Percentiles rank a stretch among this genome's conserved stretches.
phyloP scores from a whole-genome alignment of 92 coral and sea anemone genomes.

The Porites divaricata region DNA sequence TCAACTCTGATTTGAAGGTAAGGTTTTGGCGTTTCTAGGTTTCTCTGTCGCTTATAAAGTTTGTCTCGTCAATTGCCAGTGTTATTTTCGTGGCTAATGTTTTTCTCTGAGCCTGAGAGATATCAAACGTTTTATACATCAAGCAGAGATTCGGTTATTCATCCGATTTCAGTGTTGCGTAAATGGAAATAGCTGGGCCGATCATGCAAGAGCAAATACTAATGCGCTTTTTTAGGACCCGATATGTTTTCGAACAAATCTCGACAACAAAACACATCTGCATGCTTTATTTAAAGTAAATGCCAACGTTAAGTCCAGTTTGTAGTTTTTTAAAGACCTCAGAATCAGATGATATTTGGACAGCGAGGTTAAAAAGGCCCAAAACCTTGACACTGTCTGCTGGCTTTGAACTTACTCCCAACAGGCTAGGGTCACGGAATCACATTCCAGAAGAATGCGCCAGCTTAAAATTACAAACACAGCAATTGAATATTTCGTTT shows the following conservation, averaged over 20 bases:
- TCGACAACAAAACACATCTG: not conserved
- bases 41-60: not conserved
- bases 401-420: constrained; percentile 11
- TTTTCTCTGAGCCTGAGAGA: not conserved
- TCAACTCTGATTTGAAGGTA: constrained; percentile 7
- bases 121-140: not conserved
- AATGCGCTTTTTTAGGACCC: not conserved
- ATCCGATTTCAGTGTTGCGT: not conserved
- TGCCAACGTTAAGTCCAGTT: not conserved
- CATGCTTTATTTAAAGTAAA: not conserved
- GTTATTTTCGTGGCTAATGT: not conserved
- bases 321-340: constrained; percentile 23
- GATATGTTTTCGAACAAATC: not conserved
- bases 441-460: constrained; percentile 20
- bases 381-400: constrained; percentile 18
- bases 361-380: constrained; percentile 14
- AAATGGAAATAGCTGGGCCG: not conserved
- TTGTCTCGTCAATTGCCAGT: not conserved
- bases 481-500: not conserved
- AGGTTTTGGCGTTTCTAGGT: not conserved
- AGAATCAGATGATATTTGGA: constrained; percentile 46
- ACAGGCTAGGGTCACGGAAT: constrained; percentile 39
- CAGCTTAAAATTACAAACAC: no score
- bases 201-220: not conserved
- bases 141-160: not conserved